Evolutionary conservation across 1,140 invertebrate species (phyloP).

Genomic region (Muscidifurax raptorellus): DNA sequence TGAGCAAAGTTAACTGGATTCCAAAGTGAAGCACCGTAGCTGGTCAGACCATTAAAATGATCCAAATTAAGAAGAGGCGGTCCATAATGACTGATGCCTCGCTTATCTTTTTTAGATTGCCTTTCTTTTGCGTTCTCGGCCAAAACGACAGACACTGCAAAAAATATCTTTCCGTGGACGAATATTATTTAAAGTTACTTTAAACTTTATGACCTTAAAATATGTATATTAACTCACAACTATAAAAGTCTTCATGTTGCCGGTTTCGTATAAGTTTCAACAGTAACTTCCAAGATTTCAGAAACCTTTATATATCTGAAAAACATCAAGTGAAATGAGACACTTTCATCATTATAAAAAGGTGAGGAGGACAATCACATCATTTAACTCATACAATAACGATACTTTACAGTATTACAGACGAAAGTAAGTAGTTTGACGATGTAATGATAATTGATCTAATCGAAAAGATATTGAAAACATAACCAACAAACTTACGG

Average conservation of each 20-base stretch:
- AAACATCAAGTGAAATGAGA: conserved; percentile 49
- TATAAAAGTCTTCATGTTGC: conserved; percentile 65
- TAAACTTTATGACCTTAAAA: neutral
- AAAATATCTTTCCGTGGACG: conserved; percentile 30
- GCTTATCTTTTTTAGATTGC: conserved; percentile 62
- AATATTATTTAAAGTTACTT: conserved; percentile 17
- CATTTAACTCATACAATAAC: conserved; percentile 58
- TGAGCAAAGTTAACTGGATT: conserved; percentile 55
- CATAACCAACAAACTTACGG: conserved; percentile 43
- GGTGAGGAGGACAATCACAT: conserved; percentile 66
- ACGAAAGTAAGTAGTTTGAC: conserved; percentile 64
- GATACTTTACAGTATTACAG: conserved; percentile 53
- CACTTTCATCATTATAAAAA: conserved; percentile 19
- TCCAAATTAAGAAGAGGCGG: conserved; percentile 62
- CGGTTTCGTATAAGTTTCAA: conserved; percentile 53
- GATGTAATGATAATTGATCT: conserved; percentile 65
- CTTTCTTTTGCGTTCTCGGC: conserved; percentile 50
- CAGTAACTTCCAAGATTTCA: conserved; percentile 36
- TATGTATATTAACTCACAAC: conserved; percentile 58
- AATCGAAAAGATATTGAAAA: conserved; percentile 55
- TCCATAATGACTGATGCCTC: conserved; percentile 65
- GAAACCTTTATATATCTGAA: conserved; percentile 66
- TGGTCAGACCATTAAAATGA: conserved; percentile 62
- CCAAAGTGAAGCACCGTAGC: conserved; percentile 60
- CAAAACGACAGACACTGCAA: conserved; percentile 53